Conservation (phyloP, 1,140 invertebrate species). For the Tribolium madens region DNA sequence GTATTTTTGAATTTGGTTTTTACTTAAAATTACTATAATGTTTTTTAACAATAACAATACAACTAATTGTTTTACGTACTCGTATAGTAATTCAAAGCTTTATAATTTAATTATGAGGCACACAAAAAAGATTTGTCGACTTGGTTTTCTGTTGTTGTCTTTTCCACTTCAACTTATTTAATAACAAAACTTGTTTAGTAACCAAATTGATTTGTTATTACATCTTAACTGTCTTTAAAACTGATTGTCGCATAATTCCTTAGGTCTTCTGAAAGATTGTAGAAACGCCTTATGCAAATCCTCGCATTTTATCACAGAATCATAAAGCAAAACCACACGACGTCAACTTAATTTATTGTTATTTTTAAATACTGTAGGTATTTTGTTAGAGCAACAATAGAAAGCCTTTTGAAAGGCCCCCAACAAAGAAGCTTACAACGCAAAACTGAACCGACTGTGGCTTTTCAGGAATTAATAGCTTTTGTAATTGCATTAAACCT, state of each 20-base stretch:
- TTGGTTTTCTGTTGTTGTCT: too few species aligned
- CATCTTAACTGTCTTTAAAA: too few species aligned
- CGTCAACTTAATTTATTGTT: slow-evolving; percentile 16
- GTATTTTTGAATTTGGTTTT: too few species aligned
- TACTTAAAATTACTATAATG: too few species aligned
- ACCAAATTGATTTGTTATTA: too few species aligned
- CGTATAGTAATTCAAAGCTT: too few species aligned
- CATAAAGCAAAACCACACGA: background rate
- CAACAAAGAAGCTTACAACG: slow-evolving; percentile 31
- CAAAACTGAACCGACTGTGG: slow-evolving; percentile 38
- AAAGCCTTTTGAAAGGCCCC: slow-evolving; percentile 17
- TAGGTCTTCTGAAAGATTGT: background rate
- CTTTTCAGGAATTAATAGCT: slow-evolving; percentile 39
- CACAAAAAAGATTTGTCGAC: too few species aligned
- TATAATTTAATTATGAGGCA: too few species aligned
- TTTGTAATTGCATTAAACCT: slow-evolving; percentile 38
- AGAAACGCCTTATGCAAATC: background rate
- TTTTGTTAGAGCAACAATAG: slow-evolving; percentile 31
- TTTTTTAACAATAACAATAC: too few species aligned
- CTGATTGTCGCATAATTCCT: background rate
- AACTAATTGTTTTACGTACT: too few species aligned
- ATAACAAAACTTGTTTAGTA: too few species aligned
- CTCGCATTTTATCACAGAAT: background rate
- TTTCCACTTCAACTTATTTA: too few species aligned
- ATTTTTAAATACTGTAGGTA: slow-evolving; percentile 23